Conservation (phyloP, 1,140 invertebrate species). For the Drosophila orena region DNA sequence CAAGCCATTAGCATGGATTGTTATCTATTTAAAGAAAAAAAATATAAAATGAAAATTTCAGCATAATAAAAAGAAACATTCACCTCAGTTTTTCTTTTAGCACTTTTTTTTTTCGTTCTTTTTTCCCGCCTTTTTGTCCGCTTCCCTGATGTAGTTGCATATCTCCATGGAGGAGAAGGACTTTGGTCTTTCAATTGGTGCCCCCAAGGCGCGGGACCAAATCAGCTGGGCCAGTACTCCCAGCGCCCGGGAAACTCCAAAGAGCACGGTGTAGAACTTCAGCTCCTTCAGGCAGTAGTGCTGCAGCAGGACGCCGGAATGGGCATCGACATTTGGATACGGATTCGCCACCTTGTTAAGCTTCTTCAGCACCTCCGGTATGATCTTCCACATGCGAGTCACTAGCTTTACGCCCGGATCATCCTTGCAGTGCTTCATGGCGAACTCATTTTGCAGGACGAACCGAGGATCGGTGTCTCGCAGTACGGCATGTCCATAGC, state of each 20-base stretch:
- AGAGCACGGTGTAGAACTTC: slow-evolving; percentile 98
- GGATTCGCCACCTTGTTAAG: slow-evolving; percentile 98
- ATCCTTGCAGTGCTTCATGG: slow-evolving; percentile 95
- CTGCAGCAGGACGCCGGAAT: slow-evolving; percentile 96
- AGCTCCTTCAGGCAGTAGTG: slow-evolving; percentile 98
- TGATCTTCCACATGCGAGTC: slow-evolving; percentile 95
- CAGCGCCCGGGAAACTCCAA: slow-evolving; percentile 96
- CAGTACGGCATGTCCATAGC: slow-evolving; percentile 97
- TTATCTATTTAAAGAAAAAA: too few species aligned
- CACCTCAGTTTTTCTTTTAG: background rate
- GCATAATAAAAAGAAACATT: too few species aligned
- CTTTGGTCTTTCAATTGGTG: slow-evolving; percentile 98
- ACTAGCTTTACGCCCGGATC: slow-evolving; percentile 96
- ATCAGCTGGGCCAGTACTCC: slow-evolving; percentile 95
- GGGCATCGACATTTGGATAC: slow-evolving; percentile 99
- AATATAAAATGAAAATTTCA: too few species aligned
- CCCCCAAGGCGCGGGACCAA: slow-evolving; percentile 96
- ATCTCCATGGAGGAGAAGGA: slow-evolving; percentile 93
- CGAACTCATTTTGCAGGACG: slow-evolving; percentile 96
- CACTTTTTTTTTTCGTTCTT: background rate
- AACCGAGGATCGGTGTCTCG: slow-evolving; percentile 96
- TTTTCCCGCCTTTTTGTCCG: background rate
- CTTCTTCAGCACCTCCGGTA: slow-evolving; percentile 95
- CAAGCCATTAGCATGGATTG: too few species aligned
- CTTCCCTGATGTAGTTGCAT: slow-evolving; percentile 4